Conservation (phyloP, 2,888 invertebrate species). For the Synanthedon andrenaeformis region DNA sequence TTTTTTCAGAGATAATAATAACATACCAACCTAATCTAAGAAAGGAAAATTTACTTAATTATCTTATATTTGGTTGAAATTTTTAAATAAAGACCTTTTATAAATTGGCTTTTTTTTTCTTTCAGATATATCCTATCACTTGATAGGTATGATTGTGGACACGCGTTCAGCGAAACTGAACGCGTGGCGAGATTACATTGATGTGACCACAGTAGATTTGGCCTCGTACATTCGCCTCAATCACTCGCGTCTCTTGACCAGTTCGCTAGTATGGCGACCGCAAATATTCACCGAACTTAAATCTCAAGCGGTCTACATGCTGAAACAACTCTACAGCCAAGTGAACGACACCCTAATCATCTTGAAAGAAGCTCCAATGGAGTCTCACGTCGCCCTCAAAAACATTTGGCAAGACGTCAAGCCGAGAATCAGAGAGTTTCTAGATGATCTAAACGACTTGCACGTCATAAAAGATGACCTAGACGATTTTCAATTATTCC, state of each 20-base stretch:
- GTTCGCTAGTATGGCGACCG: constrained; percentile 84
- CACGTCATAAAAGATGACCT: constrained; percentile 79
- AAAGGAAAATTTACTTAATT: too few species aligned
- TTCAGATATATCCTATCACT: constrained; percentile 69
- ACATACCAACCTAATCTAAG: too few species aligned
- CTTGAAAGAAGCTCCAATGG: constrained; percentile 71
- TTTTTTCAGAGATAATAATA: too few species aligned
- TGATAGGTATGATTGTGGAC: constrained; percentile 82
- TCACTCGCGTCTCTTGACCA: constrained; percentile 84
- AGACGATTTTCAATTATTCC: constrained; percentile 75
- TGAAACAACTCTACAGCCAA: constrained; percentile 52
- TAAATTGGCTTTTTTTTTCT: constrained; percentile 10
- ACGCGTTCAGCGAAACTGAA: constrained; percentile 80
- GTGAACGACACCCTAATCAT: constrained; percentile 54
- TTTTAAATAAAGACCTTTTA: too few species aligned
- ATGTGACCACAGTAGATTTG: constrained; percentile 81
- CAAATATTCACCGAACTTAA: constrained; percentile 72
- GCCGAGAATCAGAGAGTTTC: constrained; percentile 75
- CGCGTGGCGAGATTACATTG: constrained; percentile 86
- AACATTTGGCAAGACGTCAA: constrained; percentile 83
- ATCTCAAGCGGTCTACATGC: constrained; percentile 30
- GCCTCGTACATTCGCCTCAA: constrained; percentile 84
- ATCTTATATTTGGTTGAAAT: too few species aligned
- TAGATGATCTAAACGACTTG: constrained; percentile 80
- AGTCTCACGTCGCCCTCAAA: constrained; percentile 74